Evolutionary conservation across 1,140 invertebrate species (phyloP).

Genomic region (Pogonomyrmex californicus): DNA sequence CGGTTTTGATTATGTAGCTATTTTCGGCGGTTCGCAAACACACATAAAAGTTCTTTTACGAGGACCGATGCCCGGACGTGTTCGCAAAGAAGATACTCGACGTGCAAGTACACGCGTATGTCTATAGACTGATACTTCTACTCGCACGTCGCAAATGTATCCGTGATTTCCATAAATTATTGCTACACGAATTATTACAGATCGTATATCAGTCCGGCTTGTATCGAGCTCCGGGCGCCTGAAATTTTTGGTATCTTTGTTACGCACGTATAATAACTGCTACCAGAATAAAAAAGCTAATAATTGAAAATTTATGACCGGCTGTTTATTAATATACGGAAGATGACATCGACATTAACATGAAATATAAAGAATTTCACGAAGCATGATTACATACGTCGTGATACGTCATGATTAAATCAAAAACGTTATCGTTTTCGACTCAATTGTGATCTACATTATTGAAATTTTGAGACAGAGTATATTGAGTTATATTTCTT

Average conservation of each 20-base stretch:
- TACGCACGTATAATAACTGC: not conserved
- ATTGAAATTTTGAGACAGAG: not conserved
- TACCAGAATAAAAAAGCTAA: not conserved
- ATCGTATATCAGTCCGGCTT: slow-evolving; percentile 7
- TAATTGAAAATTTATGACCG: not conserved
- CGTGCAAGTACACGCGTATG: not conserved
- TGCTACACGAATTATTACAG: slow-evolving; percentile 10
- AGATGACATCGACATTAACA: not conserved
- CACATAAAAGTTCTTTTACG: slow-evolving; percentile 75
- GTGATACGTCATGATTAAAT: not conserved
- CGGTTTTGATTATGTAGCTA: slow-evolving; percentile 77
- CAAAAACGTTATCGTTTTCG: not conserved
- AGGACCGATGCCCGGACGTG: slow-evolving; percentile 55
- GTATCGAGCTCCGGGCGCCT: not conserved
- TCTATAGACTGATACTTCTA: slow-evolving; percentile 10
- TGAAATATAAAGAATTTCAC: not conserved
- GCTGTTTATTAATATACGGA: not conserved
- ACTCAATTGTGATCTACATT: not conserved
- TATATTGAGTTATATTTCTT: not conserved
- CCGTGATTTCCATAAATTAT: slow-evolving; percentile 38
- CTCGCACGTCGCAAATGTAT: slow-evolving; percentile 11
- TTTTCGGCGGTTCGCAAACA: slow-evolving; percentile 76
- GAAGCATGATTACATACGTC: not conserved
- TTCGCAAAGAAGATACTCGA: slow-evolving; percentile 17
- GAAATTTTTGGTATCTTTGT: not conserved